Percentiles rank a stretch among this genome's conserved stretches.
phyloP scores from a whole-genome alignment of 30 jellyfish, hydroid and myxozoan species.

The Cassiopea xamachana region DNA sequence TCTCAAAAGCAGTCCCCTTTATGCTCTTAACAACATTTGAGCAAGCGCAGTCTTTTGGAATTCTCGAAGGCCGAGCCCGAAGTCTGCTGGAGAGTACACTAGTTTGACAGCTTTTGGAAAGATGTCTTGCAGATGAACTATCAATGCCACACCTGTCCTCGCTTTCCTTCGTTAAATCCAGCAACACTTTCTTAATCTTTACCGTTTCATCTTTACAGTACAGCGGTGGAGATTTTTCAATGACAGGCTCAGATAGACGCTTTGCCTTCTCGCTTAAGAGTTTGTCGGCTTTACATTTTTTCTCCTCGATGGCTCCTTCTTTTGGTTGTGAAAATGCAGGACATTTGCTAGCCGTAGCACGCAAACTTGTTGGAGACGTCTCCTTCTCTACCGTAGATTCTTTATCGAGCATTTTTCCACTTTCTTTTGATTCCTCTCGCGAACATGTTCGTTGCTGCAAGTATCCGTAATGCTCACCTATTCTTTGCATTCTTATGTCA shows the following conservation, averaged over 20 bases:
- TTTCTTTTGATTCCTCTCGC: background rate
- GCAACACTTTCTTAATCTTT: background rate
- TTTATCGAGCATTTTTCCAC: background rate
- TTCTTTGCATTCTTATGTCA: constrained; percentile 20
- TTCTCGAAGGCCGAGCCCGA: background rate
- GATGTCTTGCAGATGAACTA: background rate
- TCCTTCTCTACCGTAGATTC: background rate
- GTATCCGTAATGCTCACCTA: background rate
- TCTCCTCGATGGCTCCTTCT: background rate
- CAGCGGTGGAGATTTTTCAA: background rate
- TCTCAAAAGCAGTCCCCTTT: constrained; percentile 21
- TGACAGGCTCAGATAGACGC: background rate
- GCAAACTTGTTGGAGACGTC: constrained; percentile 8
- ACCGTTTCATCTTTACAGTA: background rate
- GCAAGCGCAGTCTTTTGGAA: background rate
- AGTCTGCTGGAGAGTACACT: background rate
- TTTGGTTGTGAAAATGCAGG: background rate
- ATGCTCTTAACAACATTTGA: constrained; percentile 4
- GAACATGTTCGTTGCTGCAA: background rate
- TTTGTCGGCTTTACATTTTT: background rate
- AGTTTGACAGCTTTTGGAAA: background rate
- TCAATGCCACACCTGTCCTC: background rate
- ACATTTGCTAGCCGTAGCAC: constrained; percentile 21
- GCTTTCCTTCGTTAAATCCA: background rate
- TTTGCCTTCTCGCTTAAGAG: background rate